A percentile compares a stretch with the other conserved stretches of the same genome.
phyloP scores from a whole-genome alignment of 2,888 invertebrate species.

The Lasioglossum calceatum region DNA sequence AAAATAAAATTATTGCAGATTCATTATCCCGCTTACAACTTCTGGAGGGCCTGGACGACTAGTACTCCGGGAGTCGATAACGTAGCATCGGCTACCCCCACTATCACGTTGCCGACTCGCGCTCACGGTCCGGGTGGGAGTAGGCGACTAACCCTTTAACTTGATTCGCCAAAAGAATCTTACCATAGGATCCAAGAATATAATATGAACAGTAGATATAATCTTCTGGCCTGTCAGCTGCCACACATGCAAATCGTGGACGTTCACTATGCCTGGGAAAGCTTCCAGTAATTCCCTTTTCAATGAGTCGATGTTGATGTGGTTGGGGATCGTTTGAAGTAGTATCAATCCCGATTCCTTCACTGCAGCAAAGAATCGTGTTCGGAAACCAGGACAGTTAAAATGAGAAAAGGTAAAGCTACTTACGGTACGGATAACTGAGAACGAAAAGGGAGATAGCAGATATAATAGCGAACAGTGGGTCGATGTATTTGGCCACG shows the following conservation, averaged over 20 bases:
- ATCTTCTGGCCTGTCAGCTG: constrained; percentile 92
- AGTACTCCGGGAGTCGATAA: no score
- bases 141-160: neutral
- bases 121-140: no score
- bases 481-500: constrained; percentile 90
- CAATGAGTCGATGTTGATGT: constrained; percentile 91
- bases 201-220: constrained; percentile 94
- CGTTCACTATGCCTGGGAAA: constrained; percentile 90
- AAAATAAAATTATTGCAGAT: constrained; percentile 32
- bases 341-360: constrained; percentile 95
- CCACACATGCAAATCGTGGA: constrained; percentile 96
- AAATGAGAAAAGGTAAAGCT: neutral
- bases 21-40: neutral
- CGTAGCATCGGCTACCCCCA: no score
- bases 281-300: constrained; percentile 87
- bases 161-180: constrained; percentile 22
- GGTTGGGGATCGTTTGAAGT: constrained; percentile 96
- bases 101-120: no score
- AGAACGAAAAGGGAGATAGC: constrained; percentile 89
- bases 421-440: constrained; percentile 93
- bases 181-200: constrained; percentile 88
- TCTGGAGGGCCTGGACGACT: neutral
- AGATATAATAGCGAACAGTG: constrained; percentile 91
- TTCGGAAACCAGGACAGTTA: neutral
- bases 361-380: constrained; percentile 87